These are phyloP conservation scores for Cromileptes altivelis DNA, from an alignment of 2,113 vertebrate genomes.

Conservation along the genomic window DNA sequence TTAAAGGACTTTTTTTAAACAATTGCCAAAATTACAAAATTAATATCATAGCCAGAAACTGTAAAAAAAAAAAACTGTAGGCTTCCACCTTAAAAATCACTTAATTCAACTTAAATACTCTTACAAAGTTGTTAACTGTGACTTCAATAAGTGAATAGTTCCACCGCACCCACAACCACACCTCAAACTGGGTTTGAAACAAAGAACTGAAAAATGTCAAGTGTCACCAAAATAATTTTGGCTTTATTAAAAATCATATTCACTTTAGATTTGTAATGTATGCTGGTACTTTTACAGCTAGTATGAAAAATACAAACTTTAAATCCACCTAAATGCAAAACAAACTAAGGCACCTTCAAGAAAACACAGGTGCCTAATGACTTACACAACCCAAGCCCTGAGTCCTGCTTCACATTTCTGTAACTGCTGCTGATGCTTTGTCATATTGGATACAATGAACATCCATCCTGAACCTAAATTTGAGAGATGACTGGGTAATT, in stretches of 20 bases:
- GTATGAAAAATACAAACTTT: constrained; percentile 77
- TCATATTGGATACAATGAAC: not conserved
- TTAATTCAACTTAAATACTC: not conserved
- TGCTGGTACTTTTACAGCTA: constrained; percentile 60
- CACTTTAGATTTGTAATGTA: constrained; percentile 54
- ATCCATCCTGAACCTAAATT: not conserved
- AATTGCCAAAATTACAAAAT: no score
- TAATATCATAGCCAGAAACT: no score
- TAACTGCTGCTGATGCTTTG: not conserved
- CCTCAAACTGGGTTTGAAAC: not conserved
- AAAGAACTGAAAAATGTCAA: constrained; percentile 9
- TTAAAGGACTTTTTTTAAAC: no score
- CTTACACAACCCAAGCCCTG: constrained; percentile 36
- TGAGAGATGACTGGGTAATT: not conserved
- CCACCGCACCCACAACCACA: not conserved
- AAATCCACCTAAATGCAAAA: constrained; percentile 59
- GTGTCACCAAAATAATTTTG: constrained; percentile 58
- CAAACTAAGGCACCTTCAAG: constrained; percentile 63
- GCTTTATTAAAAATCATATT: constrained; percentile 77
- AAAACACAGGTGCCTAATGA: constrained; percentile 49
- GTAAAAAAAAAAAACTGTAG: no score
- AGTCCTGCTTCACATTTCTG: constrained; percentile 47
- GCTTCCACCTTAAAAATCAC: no score
- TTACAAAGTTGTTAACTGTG: not conserved
- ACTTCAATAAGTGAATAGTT: not conserved